A percentile compares a stretch with the other conserved stretches of the same genome.
Conservation (phyloP, 2,797 vertebrate genomes). For the Sebastes diaconus region DNA sequence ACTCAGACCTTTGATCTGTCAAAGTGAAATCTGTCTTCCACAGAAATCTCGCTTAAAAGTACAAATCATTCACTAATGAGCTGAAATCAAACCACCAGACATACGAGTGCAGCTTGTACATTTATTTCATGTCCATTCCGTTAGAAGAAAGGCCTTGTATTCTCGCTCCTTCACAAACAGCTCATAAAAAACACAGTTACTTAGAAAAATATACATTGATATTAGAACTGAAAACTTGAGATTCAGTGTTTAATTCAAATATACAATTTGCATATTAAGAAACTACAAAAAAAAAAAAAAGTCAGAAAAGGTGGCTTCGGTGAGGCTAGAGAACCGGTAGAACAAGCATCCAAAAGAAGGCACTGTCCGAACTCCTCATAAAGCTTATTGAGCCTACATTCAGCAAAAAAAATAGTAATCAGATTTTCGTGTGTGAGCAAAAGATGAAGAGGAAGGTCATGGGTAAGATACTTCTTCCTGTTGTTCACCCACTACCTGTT, state of each 20-base stretch:
- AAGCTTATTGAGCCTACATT: slow-evolving; percentile 80
- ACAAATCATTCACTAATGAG: slow-evolving; percentile 4
- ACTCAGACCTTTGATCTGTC: slow-evolving; percentile 47
- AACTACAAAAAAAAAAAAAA: slow-evolving; percentile 64
- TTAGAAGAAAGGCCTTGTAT: slow-evolving; percentile 66
- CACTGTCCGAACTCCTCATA: slow-evolving; percentile 64
- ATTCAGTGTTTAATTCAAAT: slow-evolving; percentile 83
- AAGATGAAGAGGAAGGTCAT: slow-evolving; percentile 48
- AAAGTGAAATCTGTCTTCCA: slow-evolving; percentile 15
- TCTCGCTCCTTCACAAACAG: slow-evolving; percentile 75
- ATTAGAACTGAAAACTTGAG: slow-evolving; percentile 78
- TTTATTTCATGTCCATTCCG: slow-evolving; percentile 78
- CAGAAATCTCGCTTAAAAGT: not conserved
- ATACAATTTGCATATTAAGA: slow-evolving; percentile 80
- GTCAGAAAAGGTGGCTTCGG: slow-evolving; percentile 68
- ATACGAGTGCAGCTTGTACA: slow-evolving; percentile 58
- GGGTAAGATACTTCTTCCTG: slow-evolving; percentile 33
- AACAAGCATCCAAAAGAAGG: slow-evolving; percentile 66
- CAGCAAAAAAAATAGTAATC: slow-evolving; percentile 45
- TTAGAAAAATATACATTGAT: slow-evolving; percentile 84
- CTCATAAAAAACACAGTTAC: slow-evolving; percentile 68
- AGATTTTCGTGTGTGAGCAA: slow-evolving; percentile 57
- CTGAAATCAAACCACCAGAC: slow-evolving; percentile 42
- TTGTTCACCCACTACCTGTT: not conserved
- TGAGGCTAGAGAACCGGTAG: slow-evolving; percentile 56